Base-by-base conservation (phyloP, 2,113 vertebrate species). In the Megaceryle torquata region DNA sequence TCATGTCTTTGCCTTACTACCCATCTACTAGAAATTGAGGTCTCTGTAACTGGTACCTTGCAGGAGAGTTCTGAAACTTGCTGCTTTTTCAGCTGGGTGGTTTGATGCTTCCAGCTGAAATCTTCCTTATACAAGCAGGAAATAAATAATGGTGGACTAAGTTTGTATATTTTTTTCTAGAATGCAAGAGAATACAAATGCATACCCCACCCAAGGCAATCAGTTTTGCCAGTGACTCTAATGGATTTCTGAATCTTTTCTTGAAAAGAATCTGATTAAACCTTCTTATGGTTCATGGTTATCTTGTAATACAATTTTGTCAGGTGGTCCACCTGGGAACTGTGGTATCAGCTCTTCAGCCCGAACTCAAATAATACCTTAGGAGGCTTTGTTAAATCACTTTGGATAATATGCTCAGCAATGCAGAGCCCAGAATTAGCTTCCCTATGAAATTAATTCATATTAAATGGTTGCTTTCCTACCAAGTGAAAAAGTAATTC, bases 211-310 rank as follows among this genome's bases (percentile, higher is more conserved):
- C 72, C 31, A 77, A 51, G 69, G 6, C 25, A 70, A 67, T 39
- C 26, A 11, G 48, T 80, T 88, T 87, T 82, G 4, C 29, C 60
- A 51, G 48, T 21, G 43, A 86, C 44, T 41, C 25, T 46, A 89
- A 65, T 9, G n/a, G 75, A 86, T 80, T 94, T 86, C 64, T 65
- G 56, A 82, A 88, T 25, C 46, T 72, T 59, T 86, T 37, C 11
- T 84, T 72, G 12, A 90, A 82, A 95, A 88, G 6, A 61, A 94
- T 60, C 80, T 94, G 74, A 43, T 89, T 91, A 91, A 77, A 44
- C 13, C 46, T 74, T 60, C 72, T 91, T 83, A 89, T 5, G 26
- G 25, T 35, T 91, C 74, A 25, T 5, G 5, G 20, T 51, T 91
- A 64, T 56, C 89, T 92, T 89, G 70, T 64, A 88, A 88, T 41